A percentile compares a stretch with the other conserved stretches of the same genome.
These are phyloP conservation scores for Corydoras maculifer DNA, from an alignment of 2,113 vertebrate genomes.

Conservation along the genomic window DNA sequence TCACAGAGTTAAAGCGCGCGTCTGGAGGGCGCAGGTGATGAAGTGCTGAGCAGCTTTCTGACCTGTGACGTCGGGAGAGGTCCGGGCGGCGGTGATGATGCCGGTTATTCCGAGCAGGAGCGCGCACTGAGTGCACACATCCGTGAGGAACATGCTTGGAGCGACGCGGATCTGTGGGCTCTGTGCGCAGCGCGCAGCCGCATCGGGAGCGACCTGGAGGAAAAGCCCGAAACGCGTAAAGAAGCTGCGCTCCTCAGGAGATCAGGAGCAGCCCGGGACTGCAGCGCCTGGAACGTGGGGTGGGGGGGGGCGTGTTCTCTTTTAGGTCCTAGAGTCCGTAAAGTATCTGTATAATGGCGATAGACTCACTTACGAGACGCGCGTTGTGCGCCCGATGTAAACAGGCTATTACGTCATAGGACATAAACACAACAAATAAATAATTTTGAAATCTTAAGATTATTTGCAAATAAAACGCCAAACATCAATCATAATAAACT, in stretches of 20 bases:
- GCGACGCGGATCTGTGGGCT: conserved; percentile 31
- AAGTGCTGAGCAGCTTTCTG: background rate
- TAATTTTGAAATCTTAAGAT: no score
- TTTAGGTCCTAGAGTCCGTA: conserved; percentile 23
- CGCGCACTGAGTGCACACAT: conserved; percentile 63
- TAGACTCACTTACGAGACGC: no score
- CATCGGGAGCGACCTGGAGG: conserved; percentile 8
- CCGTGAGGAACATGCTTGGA: conserved; percentile 77
- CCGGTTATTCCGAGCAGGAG: conserved; percentile 72
- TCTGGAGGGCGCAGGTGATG: background rate
- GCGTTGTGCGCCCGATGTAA: no score
- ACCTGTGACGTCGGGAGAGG: conserved; percentile 79
- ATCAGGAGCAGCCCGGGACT: background rate
- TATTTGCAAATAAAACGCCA: no score
- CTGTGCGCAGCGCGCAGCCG: conserved; percentile 6
- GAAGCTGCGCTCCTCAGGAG: background rate
- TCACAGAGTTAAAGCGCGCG: background rate
- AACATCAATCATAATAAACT: no score
- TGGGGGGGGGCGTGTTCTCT: background rate
- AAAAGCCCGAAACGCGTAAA: background rate
- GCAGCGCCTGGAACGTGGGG: background rate
- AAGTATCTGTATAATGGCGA: background rate
- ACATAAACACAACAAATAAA: no score
- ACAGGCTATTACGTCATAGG: no score
- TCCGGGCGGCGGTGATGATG: conserved; percentile 59